phyloP scores from a whole-genome alignment of 2,888 invertebrate species.

The Sinopyrophorus schimmeli region DNA sequence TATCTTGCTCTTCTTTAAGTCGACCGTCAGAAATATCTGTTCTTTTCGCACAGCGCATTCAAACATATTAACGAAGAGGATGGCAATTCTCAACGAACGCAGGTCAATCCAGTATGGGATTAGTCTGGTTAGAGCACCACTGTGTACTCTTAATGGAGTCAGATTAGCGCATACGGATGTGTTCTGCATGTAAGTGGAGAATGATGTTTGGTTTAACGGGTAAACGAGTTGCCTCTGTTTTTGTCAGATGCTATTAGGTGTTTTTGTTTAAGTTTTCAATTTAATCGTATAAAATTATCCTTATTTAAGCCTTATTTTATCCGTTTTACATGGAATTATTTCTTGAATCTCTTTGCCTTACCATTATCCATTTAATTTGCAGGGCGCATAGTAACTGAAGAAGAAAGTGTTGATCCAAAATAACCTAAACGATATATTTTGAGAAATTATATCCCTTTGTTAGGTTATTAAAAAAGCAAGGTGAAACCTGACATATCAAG shows the following conservation, averaged over 20 bases:
- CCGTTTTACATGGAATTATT: too few species aligned
- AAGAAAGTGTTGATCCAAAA: too few species aligned
- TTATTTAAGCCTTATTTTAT: too few species aligned
- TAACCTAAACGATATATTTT: too few species aligned
- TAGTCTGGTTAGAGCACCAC: conserved; percentile 40
- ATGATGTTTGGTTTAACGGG: conserved; percentile 57
- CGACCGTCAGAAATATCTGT: conserved; percentile 20
- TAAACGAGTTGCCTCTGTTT: conserved; percentile 52
- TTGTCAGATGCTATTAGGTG: conserved; percentile 39
- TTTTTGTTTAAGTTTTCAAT: conserved; percentile 35
- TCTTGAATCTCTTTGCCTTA: too few species aligned
- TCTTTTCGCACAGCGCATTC: conserved; percentile 21
- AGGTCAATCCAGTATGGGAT: conserved; percentile 36
- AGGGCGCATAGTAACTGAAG: too few species aligned
- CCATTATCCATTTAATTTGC: too few species aligned
- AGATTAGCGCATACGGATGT: conserved; percentile 56
- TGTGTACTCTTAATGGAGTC: conserved; percentile 54
- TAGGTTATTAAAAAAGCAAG: too few species aligned
- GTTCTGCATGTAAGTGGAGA: conserved; percentile 57
- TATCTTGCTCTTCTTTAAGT: conserved; percentile 23
- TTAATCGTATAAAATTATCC: conserved; percentile 24
- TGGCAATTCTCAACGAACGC: conserved; percentile 16
- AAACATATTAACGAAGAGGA: conserved; percentile 15
- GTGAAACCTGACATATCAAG: too few species aligned
- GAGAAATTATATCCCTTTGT: too few species aligned